Evolutionary conservation across 2,888 invertebrate genomes (phyloP).

Genomic region (Erebia palarica): DNA sequence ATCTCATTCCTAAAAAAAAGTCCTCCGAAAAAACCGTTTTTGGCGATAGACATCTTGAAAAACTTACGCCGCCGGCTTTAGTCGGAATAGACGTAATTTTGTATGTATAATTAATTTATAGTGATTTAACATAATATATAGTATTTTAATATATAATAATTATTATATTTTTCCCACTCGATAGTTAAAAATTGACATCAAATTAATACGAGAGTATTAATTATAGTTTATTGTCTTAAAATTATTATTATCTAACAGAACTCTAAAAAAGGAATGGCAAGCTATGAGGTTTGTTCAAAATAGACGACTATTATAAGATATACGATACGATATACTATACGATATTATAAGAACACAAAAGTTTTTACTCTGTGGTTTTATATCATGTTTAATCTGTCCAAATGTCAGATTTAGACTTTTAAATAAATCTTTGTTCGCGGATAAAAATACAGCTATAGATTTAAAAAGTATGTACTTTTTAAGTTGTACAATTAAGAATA

Average conservation of each 20-base stretch:
- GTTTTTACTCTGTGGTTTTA: slow-evolving; percentile 10
- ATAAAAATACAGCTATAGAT: not conserved
- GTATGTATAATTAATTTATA: not conserved
- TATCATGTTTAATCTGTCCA: not conserved
- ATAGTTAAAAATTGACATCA: slow-evolving; percentile 57
- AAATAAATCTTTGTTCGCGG: no score
- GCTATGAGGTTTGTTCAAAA: slow-evolving; percentile 44
- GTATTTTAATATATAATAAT: not conserved
- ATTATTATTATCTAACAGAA: slow-evolving; percentile 43
- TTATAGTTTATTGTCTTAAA: slow-evolving; percentile 61
- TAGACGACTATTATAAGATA: no score
- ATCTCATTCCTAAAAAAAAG: not conserved
- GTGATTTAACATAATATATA: not conserved
- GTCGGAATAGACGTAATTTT: no score
- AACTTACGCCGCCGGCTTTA: no score
- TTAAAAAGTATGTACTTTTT: not conserved
- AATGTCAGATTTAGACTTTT: not conserved
- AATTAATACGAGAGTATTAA: slow-evolving; percentile 47
- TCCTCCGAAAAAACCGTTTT: not conserved
- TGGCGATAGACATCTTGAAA: not conserved
- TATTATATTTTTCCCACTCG: slow-evolving; percentile 1
- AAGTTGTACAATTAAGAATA: not conserved
- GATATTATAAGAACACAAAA: slow-evolving; percentile 9
- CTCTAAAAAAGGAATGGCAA: slow-evolving; percentile 56
- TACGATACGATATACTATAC: no score